Evolutionary conservation across 2,113 vertebrate species (phyloP).

Genomic region (Procapra przewalskii): DNA sequence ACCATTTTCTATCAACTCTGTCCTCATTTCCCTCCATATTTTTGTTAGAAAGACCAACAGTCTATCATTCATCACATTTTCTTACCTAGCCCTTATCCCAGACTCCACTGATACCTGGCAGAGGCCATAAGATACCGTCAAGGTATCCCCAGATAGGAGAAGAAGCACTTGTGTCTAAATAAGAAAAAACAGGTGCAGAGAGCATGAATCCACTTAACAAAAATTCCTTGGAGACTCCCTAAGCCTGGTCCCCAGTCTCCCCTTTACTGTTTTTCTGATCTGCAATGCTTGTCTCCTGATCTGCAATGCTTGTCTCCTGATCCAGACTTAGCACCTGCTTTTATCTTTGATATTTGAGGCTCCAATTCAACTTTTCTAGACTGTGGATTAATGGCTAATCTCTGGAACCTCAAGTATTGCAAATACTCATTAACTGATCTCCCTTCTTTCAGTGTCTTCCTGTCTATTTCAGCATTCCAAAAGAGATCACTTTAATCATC

Average conservation of each 20-base stretch:
- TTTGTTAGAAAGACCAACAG: neutral
- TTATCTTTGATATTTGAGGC: neutral
- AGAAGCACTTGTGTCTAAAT: neutral
- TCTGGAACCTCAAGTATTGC: neutral
- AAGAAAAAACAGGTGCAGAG: neutral
- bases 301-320: neutral
- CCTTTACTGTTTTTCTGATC: neutral
- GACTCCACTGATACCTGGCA: neutral
- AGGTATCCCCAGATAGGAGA: neutral
- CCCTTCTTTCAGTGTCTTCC: neutral
- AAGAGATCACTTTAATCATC: neutral
- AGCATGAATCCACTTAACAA: neutral
- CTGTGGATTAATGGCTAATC: neutral
- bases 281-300: neutral
- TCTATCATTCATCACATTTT: neutral
- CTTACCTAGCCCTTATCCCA: neutral
- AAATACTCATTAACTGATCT: neutral
- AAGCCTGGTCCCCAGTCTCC: neutral
- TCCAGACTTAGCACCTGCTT: neutral
- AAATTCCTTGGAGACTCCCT: slow-evolving; percentile 1
- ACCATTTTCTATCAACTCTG: neutral
- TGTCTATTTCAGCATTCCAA: neutral
- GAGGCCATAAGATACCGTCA: neutral
- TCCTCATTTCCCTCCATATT: neutral
- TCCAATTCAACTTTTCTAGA: neutral